Evolutionary conservation across 2,113 vertebrate species (phyloP), one percentile per base, ranked within the genome.

Genomic region (Semicossyphus pulcher): DNA sequence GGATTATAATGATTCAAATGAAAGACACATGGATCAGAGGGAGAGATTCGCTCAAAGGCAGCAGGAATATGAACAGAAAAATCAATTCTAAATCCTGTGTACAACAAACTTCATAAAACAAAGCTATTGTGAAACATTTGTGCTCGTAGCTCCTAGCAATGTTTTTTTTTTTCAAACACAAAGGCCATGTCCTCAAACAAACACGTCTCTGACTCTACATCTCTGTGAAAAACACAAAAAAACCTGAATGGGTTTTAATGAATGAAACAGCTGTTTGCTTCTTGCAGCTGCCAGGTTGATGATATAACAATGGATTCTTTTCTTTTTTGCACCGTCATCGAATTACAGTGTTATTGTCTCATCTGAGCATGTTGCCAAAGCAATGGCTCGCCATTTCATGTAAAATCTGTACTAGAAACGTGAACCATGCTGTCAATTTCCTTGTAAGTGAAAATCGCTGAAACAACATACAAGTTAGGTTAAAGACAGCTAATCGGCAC

Each of bases 391-490:
- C 8, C 4, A 23, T 34, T 54, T 56, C 15, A 15, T 41, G 23
- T 63, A 52, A 57, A 42, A 21, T 74, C 49, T 28, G 42, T 42
- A 47, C 18, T 21, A 6, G 56, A 59, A 39, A 45, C 52, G 58
- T 53, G 47, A 85, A 14, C 53, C 49, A 7, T 12, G 2, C 18
- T 25, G 51, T 52, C 63, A 29, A 45, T 52, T 76, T 44, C 56
- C 65, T 66, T 21, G 10, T 26, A 37, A 26, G 42, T 62, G 69
- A 37, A 25, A 21, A 16, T 12, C 4, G n/a, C 44, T 70, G 18
- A 61, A 78, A 82, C n/a, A n/a, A n/a, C n/a, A n/a, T n/a, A 72
- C 81, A 66, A 78, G 80, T 68, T n/a, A 11, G 52, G 61, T 47
- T 75, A 29, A 63, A 76, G 65, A 45, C 57, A 1, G 12, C 18